A percentile compares a stretch with the other conserved stretches of the same genome.
These are phyloP conservation scores for Symphodus melops DNA, from an alignment of 2,113 vertebrate genomes.

Conservation along the genomic window DNA sequence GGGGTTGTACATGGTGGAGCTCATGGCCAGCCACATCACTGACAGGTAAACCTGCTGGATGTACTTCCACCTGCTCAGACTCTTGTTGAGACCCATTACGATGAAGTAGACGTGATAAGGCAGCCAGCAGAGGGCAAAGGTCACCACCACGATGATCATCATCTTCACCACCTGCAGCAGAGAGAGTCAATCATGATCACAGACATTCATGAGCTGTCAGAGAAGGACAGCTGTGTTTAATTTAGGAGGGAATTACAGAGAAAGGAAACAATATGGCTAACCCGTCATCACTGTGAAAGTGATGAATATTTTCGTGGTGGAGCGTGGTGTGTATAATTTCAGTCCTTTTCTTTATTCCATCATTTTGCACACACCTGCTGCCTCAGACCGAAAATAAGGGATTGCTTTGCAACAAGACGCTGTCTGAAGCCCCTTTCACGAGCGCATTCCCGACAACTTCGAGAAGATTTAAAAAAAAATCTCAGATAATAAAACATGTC, in stretches of 20 bases:
- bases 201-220: not conserved
- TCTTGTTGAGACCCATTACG: constrained; percentile 88
- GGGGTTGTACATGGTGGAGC: constrained; percentile 98
- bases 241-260: not conserved
- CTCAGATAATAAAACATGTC: too few species aligned
- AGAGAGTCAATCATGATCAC: not conserved
- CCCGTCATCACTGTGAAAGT: not conserved
- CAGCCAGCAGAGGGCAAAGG: constrained; percentile 97
- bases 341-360: not conserved
- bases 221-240: not conserved
- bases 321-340: not conserved
- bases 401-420: not conserved
- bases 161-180: constrained; percentile 95
- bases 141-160: constrained; percentile 98
- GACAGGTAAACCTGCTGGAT: constrained; percentile 97
- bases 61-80: constrained; percentile 89
- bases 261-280: not conserved
- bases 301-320: not conserved
- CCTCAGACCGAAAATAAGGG: not conserved
- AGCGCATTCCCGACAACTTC: too few species aligned
- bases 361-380: constrained; percentile 5
- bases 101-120: constrained; percentile 97
- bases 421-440: not conserved
- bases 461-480: too few species aligned
- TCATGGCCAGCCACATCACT: constrained; percentile 97